A percentile compares a stretch with the other conserved stretches of the same genome.
Evolutionary conservation across 2,888 invertebrate genomes (phyloP).

Genomic region (Andrena fulva): DNA sequence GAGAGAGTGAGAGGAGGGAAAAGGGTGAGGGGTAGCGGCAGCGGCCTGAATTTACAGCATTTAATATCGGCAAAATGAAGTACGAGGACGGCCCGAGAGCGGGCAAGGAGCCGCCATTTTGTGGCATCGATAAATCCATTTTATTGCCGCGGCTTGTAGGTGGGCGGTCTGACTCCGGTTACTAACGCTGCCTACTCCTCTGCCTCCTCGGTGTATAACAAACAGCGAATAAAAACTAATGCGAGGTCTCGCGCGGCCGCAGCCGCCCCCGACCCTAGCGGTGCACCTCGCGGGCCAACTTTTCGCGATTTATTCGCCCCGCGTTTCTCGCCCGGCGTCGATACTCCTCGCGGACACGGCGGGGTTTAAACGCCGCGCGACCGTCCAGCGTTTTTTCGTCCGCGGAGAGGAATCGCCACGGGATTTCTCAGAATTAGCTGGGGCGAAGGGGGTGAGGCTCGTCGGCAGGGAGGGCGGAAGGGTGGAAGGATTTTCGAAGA

Average conservation of each 20-base stretch:
- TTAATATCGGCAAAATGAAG: constrained; percentile 80
- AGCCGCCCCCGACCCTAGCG: constrained; percentile 2
- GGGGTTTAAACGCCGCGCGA: neutral
- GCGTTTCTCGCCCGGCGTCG: neutral
- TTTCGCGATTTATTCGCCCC: constrained; percentile 38
- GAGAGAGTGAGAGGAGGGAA: constrained; percentile 13
- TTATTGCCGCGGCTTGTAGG: constrained; percentile 74
- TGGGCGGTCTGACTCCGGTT: constrained; percentile 65
- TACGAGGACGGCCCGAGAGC: constrained; percentile 69
- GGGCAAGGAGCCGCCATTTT: constrained; percentile 75
- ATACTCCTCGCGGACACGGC: neutral
- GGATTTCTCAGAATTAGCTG: constrained; percentile 51
- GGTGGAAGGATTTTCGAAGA: constrained; percentile 51
- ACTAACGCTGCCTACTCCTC: constrained; percentile 41
- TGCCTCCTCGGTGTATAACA: constrained; percentile 51
- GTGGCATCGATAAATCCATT: constrained; percentile 80
- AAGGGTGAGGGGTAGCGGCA: constrained; percentile 2
- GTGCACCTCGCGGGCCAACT: constrained; percentile 27
- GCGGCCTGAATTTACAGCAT: constrained; percentile 78
- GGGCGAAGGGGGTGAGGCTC: neutral
- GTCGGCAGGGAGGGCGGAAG: neutral
- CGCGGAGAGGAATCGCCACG: constrained; percentile 3
- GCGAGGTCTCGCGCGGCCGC: constrained; percentile 23
- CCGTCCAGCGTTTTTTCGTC: neutral
- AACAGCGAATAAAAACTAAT: constrained; percentile 66